Conservation (phyloP, 2,888 invertebrate species). For the Pantelozetes paolii region DNA sequence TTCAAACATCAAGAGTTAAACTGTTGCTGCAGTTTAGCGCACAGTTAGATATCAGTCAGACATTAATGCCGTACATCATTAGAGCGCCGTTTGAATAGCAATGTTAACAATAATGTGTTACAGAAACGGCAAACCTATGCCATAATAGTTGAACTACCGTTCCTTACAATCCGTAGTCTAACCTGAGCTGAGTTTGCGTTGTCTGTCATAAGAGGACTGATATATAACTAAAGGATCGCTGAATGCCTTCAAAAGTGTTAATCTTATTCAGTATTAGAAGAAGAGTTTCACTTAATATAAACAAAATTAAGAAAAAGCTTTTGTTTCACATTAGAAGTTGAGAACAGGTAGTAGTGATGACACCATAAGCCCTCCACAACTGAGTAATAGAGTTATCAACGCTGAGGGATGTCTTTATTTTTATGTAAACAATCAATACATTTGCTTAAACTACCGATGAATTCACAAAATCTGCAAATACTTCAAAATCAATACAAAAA, state of each 20-base stretch:
- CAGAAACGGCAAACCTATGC: neutral
- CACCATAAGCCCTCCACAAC: too few species aligned
- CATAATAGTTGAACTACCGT: neutral
- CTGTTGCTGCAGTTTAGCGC: too few species aligned
- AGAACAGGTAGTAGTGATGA: neutral
- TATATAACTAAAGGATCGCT: neutral
- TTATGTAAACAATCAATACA: too few species aligned
- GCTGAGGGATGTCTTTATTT: too few species aligned
- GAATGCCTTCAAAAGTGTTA: neutral
- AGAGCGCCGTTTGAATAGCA: neutral
- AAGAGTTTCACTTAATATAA: neutral
- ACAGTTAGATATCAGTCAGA: too few species aligned
- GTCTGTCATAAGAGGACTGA: neutral
- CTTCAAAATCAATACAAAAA: too few species aligned
- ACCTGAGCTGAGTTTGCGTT: constrained; percentile 2
- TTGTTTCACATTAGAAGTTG: neutral
- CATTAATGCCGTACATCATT: neutral
- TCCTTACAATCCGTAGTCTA: neutral
- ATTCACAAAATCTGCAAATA: too few species aligned
- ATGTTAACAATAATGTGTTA: neutral
- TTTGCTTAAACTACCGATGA: too few species aligned
- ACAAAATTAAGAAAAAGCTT: neutral
- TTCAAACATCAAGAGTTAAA: too few species aligned
- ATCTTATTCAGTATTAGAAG: neutral
- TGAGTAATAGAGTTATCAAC: too few species aligned